Evolutionary conservation across 2,113 vertebrate species (phyloP), one percentile per base, ranked within the genome.

Genomic region (Actinemys pallida): DNA sequence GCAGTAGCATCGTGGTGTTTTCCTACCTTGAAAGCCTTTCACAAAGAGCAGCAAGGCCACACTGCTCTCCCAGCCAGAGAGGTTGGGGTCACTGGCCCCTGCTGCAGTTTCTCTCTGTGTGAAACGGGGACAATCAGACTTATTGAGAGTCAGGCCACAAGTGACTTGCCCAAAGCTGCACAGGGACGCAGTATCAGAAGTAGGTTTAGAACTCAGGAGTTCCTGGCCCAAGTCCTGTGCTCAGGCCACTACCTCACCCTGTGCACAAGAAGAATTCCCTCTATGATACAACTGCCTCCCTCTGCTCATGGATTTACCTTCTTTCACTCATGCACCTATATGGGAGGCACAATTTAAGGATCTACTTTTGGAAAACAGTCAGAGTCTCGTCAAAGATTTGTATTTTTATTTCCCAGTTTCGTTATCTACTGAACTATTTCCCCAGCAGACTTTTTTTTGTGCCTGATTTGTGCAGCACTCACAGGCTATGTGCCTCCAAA

Each of bases 1-100:
- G 54, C 49, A 75, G 10, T 4, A 91, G 88, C 93, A 94, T 24
- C 69, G 5, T 22, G 39, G 54, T 81, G 93, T 82, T 80, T 84
- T 25, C 90, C 82, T 69, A 22, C 10, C 83, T 45, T 45, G 80
- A 1, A 80, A 94, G 94, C 89, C 89, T 45, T 16, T 45, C 12
- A 47, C 0, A 47, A 62, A 20, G 10, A 0, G 54, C 90, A 88
- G 69, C 87, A 96, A 82, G 80, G 39, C 62, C 90, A 90, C 17
- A 25, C 50, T 52, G 54, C 3, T 49, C 0, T 1, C 49, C 92
- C n/a, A 87, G 89, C 87, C 92, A 75, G 65, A 56, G 27, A 87
- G 62, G 5, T 8, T 92, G 78, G 81, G 45, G 86, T 83, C 94
- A 90, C 81, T 87, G 56, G 65, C 72, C 78, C 56, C 56, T 62